phyloP scores from a whole-genome alignment of 2,797 vertebrate genomes.

The Artibeus jamaicensis region DNA sequence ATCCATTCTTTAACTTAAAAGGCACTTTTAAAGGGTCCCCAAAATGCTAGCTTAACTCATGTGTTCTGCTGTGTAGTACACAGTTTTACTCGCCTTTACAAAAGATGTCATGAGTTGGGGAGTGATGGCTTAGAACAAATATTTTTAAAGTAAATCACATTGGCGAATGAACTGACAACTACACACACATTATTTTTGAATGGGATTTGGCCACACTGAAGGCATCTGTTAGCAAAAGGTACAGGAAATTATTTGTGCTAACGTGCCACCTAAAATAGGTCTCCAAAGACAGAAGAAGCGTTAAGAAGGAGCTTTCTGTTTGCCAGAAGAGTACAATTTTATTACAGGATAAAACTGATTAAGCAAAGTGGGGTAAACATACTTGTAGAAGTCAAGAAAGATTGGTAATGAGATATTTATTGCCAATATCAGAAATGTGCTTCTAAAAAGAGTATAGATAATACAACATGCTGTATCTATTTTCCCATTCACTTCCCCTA shows the following conservation, averaged over 20 bases:
- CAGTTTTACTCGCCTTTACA: neutral
- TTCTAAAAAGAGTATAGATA: constrained; percentile 2
- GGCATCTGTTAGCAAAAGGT: neutral
- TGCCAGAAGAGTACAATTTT: neutral
- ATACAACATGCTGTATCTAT: neutral
- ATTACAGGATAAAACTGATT: neutral
- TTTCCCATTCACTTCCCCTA: constrained; percentile 9
- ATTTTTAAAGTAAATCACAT: neutral
- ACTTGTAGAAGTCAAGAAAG: neutral
- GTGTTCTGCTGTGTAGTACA: neutral
- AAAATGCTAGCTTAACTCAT: neutral
- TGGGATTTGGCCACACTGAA: neutral
- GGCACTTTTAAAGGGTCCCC: neutral
- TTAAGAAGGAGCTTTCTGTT: neutral
- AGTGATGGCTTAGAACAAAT: neutral
- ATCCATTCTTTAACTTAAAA: neutral
- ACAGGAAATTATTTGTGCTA: neutral
- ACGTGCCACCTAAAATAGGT: neutral
- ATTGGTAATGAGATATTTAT: neutral
- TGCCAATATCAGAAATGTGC: neutral
- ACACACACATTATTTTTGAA: neutral
- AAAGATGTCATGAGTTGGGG: neutral
- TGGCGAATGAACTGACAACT: neutral
- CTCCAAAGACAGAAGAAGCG: neutral
- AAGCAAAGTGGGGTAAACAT: neutral